Conservation (phyloP, 2,113 vertebrate species). For the Dascyllus trimaculatus region DNA sequence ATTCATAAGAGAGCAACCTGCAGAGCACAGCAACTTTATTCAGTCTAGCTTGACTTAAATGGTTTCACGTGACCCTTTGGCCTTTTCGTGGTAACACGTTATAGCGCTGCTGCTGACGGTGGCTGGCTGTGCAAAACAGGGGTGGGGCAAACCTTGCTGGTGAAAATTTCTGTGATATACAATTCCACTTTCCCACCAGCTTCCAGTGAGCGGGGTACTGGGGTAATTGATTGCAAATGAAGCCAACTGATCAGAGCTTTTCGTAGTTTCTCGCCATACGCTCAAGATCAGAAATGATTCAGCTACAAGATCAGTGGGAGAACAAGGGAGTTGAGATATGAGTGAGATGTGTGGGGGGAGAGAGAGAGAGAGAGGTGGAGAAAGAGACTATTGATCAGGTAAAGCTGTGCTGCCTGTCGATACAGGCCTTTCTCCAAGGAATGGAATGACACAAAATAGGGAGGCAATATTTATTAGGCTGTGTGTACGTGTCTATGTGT, state of each 20-base stretch:
- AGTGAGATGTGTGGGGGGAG: background rate
- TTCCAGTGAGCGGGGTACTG: background rate
- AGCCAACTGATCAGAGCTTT: conserved; percentile 50
- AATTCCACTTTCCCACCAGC: conserved; percentile 7
- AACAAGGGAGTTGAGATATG: conserved; percentile 32
- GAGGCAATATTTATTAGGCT: conserved; percentile 62
- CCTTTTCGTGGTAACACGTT: conserved; percentile 48
- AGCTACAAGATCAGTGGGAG: conserved; percentile 38
- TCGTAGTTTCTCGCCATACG: conserved; percentile 38
- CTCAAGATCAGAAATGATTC: conserved; percentile 56
- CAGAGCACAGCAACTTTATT: conserved; percentile 37
- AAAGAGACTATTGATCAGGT: conserved; percentile 72
- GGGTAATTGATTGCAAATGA: conserved; percentile 54
- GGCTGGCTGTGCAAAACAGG: conserved; percentile 53
- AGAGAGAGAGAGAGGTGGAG: conserved; percentile 16
- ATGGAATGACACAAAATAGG: conserved; percentile 64
- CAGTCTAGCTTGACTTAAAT: conserved; percentile 61
- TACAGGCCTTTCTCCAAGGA: conserved; percentile 61
- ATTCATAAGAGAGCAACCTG: conserved; percentile 38
- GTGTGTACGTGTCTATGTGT: conserved; percentile 21
- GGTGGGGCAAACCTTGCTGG: conserved; percentile 9
- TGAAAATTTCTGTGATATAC: conserved; percentile 37
- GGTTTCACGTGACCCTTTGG: conserved; percentile 55
- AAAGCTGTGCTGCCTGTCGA: conserved; percentile 64
- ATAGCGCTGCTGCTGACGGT: conserved; percentile 30